Evolutionary conservation across 2,888 invertebrate species (phyloP), one percentile per base, ranked within the genome.

Genomic region (Loripinus fragilis): DNA sequence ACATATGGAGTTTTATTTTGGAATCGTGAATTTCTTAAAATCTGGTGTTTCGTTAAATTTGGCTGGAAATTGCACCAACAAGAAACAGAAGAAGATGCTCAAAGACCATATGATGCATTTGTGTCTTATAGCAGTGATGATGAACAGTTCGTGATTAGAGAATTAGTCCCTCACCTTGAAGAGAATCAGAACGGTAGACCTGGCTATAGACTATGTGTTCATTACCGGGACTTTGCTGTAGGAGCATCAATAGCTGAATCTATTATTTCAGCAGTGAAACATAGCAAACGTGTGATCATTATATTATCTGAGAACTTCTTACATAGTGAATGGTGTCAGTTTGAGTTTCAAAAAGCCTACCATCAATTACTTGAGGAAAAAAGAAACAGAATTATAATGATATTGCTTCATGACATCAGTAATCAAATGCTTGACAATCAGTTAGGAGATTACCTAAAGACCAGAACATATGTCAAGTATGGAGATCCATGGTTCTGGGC

Each of bases 241-340:
- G 84, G 90, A 5, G 91, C 91, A 42, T 79, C 88, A 94, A 95
- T 97, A 85, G 96, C 97, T 72, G 97, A 98, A 93, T 97, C 97
- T 81, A 97, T 98, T 91, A 96, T 97, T 90, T 96, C 97, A 92
- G 97, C 97, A 74, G 96, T 97, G 66, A 97, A 97, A 93, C 96
- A 96, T 66, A 97, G 97, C 82, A 95, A 96, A 78, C 95, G 97
- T 82, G 97, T 97, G 81, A 96, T 98, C 88, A 96, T 98, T 95
- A 96, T 98, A 85, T 95, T 98, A 71, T 97, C 97, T 82, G 96
- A 97, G 93, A 97, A 97, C 94, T 98, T 97, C 93, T 96, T 98
- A 89, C 96, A 97, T 94, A 97, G 97, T 75, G 98, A 98, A 93
- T 98, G 98, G 98, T 96, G 96, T 91, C 95, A 97, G 74, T 96